These are phyloP conservation scores for Anaspis maculata DNA, from an alignment of 2,888 invertebrate genomes.

Conservation along the genomic window DNA sequence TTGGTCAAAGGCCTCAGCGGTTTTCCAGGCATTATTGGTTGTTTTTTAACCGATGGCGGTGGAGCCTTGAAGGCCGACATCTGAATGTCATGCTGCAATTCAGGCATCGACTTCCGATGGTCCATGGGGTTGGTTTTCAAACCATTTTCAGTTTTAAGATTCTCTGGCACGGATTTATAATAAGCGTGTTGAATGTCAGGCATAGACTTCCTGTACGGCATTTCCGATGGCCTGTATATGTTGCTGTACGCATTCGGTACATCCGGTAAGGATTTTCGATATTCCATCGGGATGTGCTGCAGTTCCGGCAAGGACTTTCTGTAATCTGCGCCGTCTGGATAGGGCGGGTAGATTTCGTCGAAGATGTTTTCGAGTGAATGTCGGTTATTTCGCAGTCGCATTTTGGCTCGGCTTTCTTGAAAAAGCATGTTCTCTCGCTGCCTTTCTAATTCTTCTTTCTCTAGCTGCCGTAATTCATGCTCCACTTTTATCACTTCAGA, in stretches of 20 bases:
- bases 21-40: constrained; percentile 50
- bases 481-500: constrained; percentile 61
- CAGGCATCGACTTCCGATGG: constrained; percentile 37
- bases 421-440: constrained; percentile 64
- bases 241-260: constrained; percentile 21
- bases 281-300: constrained; percentile 26
- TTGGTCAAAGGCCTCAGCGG: constrained; percentile 42
- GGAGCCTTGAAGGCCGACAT: constrained; percentile 33
- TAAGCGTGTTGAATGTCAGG: constrained; percentile 35
- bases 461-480: constrained; percentile 66
- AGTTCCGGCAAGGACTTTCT: constrained; percentile 39
- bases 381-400: constrained; percentile 30
- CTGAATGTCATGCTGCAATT: constrained; percentile 38
- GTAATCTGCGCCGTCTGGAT: constrained; percentile 27
- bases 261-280: constrained; percentile 24
- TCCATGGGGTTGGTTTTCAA: constrained; percentile 18
- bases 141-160: constrained; percentile 15
- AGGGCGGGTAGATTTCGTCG: constrained; percentile 27
- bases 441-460: constrained; percentile 68
- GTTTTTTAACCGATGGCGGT: constrained; percentile 33
- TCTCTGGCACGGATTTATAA: constrained; percentile 20
- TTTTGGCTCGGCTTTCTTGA: constrained; percentile 52
- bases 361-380: constrained; percentile 39
- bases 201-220: constrained; percentile 34
- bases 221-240: constrained; percentile 15